Evolutionary conservation across 2,797 vertebrate species (phyloP).

Genomic region (Bradypodion ventrale): DNA sequence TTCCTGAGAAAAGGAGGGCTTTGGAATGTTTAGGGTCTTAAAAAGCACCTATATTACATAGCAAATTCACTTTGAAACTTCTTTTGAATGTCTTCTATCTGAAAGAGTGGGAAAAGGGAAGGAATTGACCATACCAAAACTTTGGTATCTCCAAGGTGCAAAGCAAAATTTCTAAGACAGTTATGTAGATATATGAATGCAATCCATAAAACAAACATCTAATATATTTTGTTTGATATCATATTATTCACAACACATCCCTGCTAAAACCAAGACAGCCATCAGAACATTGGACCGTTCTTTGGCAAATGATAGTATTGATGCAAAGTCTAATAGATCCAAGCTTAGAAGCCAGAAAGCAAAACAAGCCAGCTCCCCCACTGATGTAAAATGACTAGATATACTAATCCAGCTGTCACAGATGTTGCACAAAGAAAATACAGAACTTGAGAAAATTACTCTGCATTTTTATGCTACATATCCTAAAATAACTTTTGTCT

Average conservation of each 20-base stretch:
- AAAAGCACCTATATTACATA: neutral
- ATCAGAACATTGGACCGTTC: neutral
- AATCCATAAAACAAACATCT: neutral
- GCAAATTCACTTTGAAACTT: neutral
- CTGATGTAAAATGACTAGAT: conserved; percentile 29
- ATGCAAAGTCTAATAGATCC: neutral
- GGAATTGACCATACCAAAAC: neutral
- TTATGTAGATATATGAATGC: neutral
- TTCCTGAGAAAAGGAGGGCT: neutral
- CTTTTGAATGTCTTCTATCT: neutral
- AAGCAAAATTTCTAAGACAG: neutral
- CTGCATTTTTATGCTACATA: conserved; percentile 9
- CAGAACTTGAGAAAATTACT: neutral
- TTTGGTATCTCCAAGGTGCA: neutral
- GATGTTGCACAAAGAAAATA: conserved; percentile 28
- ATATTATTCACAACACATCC: neutral
- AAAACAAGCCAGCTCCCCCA: conserved; percentile 32
- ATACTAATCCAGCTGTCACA: conserved; percentile 49
- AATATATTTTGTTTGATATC: neutral
- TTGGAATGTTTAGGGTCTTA: neutral
- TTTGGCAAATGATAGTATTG: conserved; percentile 19
- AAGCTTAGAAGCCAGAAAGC: conserved; percentile 33
- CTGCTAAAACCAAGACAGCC: neutral
- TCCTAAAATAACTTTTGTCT: conserved; percentile 32
- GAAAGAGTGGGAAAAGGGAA: neutral